Evolutionary conservation across 37 sponge, comb jelly and placozoan genomes (phyloP), one percentile per base, ranked within the genome.

Genomic region (Dysidea cf. avara): DNA sequence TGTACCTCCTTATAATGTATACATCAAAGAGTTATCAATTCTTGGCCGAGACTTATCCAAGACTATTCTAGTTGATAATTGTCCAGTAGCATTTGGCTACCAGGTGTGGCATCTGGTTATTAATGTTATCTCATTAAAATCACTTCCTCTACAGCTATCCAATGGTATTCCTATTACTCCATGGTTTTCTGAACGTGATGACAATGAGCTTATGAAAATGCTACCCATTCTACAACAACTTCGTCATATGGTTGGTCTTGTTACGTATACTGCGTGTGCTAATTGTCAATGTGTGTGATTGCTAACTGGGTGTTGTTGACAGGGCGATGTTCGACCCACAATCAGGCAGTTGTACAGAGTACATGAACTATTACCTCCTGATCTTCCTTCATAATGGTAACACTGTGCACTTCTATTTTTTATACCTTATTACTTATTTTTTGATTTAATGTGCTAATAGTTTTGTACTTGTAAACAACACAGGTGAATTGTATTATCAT

Each of bases 131-230:
- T 13, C 53, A 21, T 53, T 16, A 7, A 28, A 4, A 7, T 16
- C 6, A 7, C 25, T 9, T 63, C 31, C 39, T 34, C 39, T 80
- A 30, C 53, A 92, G 90, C 49, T 97, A 63, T 88, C 86, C 21
- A 97, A 97, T 81, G 99, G 99, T 2, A 88, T 97, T 31, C 99
- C 99, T 1, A 97, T 97, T 38, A 84, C 75, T 61, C 83, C 89
- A 53, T 97, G 99, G 99, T 94, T 97, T 59, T 71, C 36, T 52
- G 99, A 97, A 54, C 77, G 83, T 18, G 55, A 33, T 17, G 99
- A 97, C 62, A 56, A 53, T 71, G 92, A 91, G 38, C 80, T 97
- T 0, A 64, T 97, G 62, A 67, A 83, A 22, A 64, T 97, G 24
- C 33, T 97, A 34, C 99, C 99, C 16, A 91, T 97, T 68, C 81